These are phyloP conservation scores for Eudyptes chrysolophus DNA, from an alignment of 2,113 vertebrate genomes.

Conservation along the genomic window DNA sequence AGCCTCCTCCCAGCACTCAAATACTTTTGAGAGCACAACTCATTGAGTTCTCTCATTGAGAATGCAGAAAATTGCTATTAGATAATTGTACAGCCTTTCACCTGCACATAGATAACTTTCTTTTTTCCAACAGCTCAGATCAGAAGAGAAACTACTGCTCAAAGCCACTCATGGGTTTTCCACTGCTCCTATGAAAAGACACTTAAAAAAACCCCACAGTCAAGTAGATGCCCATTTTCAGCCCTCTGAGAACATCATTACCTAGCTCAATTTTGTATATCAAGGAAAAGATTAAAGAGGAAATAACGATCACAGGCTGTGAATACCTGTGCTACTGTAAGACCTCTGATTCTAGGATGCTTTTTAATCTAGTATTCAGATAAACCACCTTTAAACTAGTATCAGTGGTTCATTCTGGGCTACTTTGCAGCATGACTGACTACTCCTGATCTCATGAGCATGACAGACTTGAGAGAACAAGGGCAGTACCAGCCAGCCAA, in stretches of 20 bases:
- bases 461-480: not conserved
- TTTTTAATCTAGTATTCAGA: not conserved
- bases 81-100: not conserved
- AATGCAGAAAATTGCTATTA: not conserved
- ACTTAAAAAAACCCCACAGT: not conserved
- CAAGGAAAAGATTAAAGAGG: not conserved
- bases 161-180: not conserved
- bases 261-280: not conserved
- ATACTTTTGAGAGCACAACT: not conserved
- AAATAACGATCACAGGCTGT: rapidly evolving
- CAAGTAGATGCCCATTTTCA: not conserved
- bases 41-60: not conserved
- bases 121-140: not conserved
- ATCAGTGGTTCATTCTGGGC: not conserved
- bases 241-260: not conserved
- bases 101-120: not conserved
- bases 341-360: not conserved
- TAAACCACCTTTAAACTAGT: not conserved
- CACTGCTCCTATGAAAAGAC: not conserved
- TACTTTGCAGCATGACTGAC: not conserved
- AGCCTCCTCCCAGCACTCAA: not conserved
- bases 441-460: not conserved
- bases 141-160: not conserved
- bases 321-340: not conserved
- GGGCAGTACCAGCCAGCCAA: not conserved